Evolutionary conservation across 2,113 vertebrate genomes (phyloP), one percentile per base, ranked within the genome.

Genomic region (Pongo abelii): DNA sequence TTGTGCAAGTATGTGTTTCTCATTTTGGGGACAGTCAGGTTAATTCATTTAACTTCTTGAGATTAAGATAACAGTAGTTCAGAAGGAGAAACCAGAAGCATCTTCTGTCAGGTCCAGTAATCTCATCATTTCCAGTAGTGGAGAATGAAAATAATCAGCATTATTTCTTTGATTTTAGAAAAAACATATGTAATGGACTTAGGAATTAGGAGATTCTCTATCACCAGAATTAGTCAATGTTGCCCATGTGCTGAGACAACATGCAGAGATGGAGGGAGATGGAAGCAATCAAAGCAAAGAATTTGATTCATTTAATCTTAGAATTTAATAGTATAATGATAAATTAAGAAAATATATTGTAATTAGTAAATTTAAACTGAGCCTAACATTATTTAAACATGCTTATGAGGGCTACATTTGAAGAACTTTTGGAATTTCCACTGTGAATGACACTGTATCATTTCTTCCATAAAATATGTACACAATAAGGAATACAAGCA

Each of bases 81-180:
- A 61, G 35, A 50, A 92, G 50, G 11, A 86, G 74, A 97, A 98
- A 91, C 89, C 40, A 91, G 72, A 92, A 27, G 72, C 30, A 93
- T 89, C 55, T 86, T 92, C 64, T 84, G n/a, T 85, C 79, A 88
- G 75, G 40, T 72, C n/a, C 52, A 52, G 32, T 57, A 92, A 95
- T 84, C 55, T 86, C 48, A 85, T 64, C 69, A 96, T 38, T 48
- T 83, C 70, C 11, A 57, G 61, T 96, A 96, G 80, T 22, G 38
- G 18, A 97, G 78, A 96, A 94, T 91, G n/a, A 92, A 89, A 94
- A 80, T 52, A 86, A 91, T 75, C 50, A 97, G 55, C 92, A 96
- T 90, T 93, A 87, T 70, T 91, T 79, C 80, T 92, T 83, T 96
- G 75, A 91, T 91, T 95, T 91, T 93, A 97, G 92, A 95, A 94